Evolutionary conservation across 2,113 vertebrate species (phyloP).

Genomic region (Rhinopithecus roxellana): DNA sequence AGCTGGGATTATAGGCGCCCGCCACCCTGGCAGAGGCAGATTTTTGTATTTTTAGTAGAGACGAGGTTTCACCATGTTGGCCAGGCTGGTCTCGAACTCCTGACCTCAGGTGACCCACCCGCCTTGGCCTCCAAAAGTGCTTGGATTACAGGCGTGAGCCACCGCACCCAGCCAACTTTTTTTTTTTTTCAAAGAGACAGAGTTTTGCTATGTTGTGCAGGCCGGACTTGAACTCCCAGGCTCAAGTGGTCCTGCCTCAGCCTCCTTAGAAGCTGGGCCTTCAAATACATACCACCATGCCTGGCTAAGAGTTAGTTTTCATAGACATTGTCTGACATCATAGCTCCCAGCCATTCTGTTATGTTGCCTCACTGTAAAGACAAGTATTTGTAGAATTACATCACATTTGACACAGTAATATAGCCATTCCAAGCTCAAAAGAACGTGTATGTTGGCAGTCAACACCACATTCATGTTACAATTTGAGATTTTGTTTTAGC

Average conservation of each 20-base stretch:
- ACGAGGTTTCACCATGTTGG: too few species aligned
- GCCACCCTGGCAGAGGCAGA: too few species aligned
- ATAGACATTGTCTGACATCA: not conserved
- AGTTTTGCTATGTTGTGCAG: too few species aligned
- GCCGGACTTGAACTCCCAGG: not conserved
- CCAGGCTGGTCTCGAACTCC: too few species aligned
- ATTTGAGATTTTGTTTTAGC: constrained; percentile 36
- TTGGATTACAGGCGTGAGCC: too few species aligned
- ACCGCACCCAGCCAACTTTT: too few species aligned
- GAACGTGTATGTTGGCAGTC: not conserved
- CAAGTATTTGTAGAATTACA: not conserved
- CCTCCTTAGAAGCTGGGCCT: not conserved
- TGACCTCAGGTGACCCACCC: too few species aligned
- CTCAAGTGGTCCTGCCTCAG: not conserved
- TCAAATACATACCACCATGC: not conserved
- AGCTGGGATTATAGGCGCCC: not conserved
- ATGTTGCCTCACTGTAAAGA: not conserved
- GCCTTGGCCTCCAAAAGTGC: too few species aligned
- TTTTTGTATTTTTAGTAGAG: too few species aligned
- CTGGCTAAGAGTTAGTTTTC: constrained; percentile 12
- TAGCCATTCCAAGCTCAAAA: not conserved
- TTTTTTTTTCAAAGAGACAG: too few species aligned
- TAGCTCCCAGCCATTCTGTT: not conserved
- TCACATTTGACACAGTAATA: not conserved
- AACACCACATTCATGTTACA: not conserved